Evolutionary conservation across 2,113 vertebrate genomes (phyloP), one percentile per base, ranked within the genome.

Genomic region (Hiodon tergisus): DNA sequence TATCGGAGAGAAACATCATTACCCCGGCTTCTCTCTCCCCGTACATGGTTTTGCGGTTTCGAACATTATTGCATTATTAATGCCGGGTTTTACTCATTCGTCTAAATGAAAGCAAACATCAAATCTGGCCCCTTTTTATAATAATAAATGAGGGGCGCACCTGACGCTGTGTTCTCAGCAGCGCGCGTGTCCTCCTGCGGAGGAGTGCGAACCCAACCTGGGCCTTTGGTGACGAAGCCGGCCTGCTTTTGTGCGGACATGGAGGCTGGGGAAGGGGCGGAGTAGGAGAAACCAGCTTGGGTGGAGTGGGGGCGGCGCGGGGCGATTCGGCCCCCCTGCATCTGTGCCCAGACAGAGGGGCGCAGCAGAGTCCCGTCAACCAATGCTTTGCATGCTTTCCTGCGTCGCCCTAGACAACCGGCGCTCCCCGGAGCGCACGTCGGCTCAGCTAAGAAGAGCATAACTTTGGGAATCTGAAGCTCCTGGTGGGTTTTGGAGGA

Each of bases 21-120:
- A 77, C 69, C 63, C 47, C 10, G 66, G 48, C 50, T 67, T 57
- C 8, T 60, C 59, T 50, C 70, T 75, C 60, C 71, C 17, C 72
- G 55, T 63, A 11, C 7, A 59, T 72, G 77, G 75, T 78, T 81
- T 80, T 79, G 81, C 76, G 76, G 76, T 71, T 83, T 83, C 81
- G 80, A 82, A 85, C 80, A 81, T 31, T 60, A 69, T 46, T 83
- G 80, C 80, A 83, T 85, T 83, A 85, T 85, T 85, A 71, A 85
- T 85, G 83, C 47, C 7, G 31, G 70, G 61, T 81, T 79, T 83
- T 78, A 82, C 82, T 83, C 79, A 83, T 83, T 82, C 78, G 79
- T 82, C 80, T 74, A 79, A 77, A 78, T 50, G 69, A 77, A 80
- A 47, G 61, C 47, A 73, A 71, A 50, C 71, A 17, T 63, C 10